These are phyloP conservation scores for Heliconius hortense DNA, from an alignment of 2,888 invertebrate species.

Conservation along the genomic window DNA sequence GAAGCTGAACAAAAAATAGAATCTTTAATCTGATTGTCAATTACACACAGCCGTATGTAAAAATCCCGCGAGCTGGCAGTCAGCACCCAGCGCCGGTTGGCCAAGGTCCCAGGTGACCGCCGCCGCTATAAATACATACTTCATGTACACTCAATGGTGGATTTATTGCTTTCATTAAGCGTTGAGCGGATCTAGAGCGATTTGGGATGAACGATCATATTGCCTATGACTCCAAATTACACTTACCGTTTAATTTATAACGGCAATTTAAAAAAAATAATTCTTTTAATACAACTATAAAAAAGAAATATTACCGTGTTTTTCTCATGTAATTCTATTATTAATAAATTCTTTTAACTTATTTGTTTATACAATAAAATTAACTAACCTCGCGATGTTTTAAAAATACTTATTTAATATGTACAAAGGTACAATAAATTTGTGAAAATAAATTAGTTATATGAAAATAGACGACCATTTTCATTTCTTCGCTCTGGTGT, in stretches of 20 bases:
- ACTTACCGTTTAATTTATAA: conserved; percentile 36
- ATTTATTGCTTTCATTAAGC: conserved; percentile 67
- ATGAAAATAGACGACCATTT: not conserved
- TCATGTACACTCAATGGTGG: conserved; percentile 63
- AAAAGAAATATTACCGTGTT: conserved; percentile 10
- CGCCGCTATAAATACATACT: conserved; percentile 69
- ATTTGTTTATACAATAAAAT: conserved; percentile 12
- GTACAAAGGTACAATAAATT: not conserved
- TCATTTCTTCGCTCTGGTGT: no score
- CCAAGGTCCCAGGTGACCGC: conserved; percentile 72
- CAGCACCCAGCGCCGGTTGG: conserved; percentile 28
- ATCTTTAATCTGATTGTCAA: conserved; percentile 26
- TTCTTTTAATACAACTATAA: not conserved
- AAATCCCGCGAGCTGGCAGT: conserved; percentile 60
- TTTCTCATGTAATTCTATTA: conserved; percentile 14
- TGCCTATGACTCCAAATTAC: conserved; percentile 31
- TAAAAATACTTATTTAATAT: not conserved
- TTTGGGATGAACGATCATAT: conserved; percentile 46
- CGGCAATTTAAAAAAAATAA: conserved; percentile 26
- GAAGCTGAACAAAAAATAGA: not conserved
- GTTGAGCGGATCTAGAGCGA: conserved; percentile 47
- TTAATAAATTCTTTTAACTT: conserved; percentile 9
- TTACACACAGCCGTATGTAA: conserved; percentile 52
- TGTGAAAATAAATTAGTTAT: conserved; percentile 9
- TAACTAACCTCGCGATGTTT: not conserved